Evolutionary conservation across 2,113 vertebrate species (phyloP).

Genomic region (Tichodroma muraria): DNA sequence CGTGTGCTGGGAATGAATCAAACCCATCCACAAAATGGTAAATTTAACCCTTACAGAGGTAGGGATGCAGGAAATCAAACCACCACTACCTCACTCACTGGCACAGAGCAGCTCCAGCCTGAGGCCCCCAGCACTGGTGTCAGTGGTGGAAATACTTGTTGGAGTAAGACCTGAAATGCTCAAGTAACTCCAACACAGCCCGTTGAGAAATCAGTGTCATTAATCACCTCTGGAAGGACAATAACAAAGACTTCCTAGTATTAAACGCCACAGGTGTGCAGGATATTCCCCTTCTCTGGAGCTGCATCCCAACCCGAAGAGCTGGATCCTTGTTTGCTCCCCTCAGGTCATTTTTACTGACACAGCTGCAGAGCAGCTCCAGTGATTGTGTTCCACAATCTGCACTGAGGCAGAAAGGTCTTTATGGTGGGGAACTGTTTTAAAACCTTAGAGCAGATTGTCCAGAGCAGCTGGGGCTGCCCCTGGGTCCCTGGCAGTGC

Average conservation of each 20-base stretch:
- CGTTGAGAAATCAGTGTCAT: not conserved
- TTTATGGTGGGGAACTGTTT: not conserved
- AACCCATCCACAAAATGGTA: not conserved
- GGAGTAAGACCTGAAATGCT: not conserved
- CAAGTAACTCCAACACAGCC: not conserved
- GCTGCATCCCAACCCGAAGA: not conserved
- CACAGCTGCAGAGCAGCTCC: not conserved
- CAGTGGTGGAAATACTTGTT: not conserved
- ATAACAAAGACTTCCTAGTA: not conserved
- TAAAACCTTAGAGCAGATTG: not conserved
- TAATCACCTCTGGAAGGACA: not conserved
- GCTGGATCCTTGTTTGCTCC: not conserved
- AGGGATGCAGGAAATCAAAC: not conserved
- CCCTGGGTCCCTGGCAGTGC: not conserved
- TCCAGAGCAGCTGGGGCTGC: not conserved
- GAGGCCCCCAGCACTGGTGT: not conserved
- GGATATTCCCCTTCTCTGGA: not conserved
- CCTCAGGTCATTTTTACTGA: accelerated
- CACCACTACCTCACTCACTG: not conserved
- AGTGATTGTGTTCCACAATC: accelerated
- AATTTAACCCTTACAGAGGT: not conserved
- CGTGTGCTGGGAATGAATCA: not conserved
- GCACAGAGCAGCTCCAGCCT: not conserved
- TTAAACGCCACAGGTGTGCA: not conserved
- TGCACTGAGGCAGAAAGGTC: not conserved